A percentile compares a stretch with the other conserved stretches of the same genome.
These are phyloP conservation scores for Chrosomus eos DNA, from an alignment of 2,797 vertebrate genomes.

Conservation along the genomic window DNA sequence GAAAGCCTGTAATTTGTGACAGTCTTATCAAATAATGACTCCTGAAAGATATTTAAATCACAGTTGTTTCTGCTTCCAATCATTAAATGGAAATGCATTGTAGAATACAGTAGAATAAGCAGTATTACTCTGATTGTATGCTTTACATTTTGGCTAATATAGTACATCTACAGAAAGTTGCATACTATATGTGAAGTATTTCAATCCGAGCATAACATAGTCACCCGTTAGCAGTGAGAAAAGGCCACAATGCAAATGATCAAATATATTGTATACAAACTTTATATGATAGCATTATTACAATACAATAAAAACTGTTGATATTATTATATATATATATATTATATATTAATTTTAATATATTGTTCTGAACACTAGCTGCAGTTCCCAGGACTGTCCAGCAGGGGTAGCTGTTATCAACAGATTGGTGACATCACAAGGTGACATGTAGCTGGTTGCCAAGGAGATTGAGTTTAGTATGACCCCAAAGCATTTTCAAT, in stretches of 20 bases:
- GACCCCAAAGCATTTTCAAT: conserved; percentile 63
- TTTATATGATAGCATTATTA: neutral
- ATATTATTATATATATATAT: neutral
- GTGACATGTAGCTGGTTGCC: conserved; percentile 73
- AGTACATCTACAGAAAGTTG: neutral
- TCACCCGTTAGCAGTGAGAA: neutral
- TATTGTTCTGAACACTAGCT: neutral
- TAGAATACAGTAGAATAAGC: neutral
- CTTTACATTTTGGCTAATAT: neutral
- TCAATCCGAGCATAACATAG: neutral
- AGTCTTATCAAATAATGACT: neutral
- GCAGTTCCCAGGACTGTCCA: conserved; percentile 47
- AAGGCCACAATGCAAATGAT: neutral
- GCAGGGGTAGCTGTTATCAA: conserved; percentile 50
- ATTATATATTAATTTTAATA: neutral
- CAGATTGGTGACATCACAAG: conserved; percentile 61
- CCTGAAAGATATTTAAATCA: neutral
- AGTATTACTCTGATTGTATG: neutral
- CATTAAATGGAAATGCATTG: neutral
- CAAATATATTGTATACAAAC: neutral
- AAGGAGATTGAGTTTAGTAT: conserved; percentile 69
- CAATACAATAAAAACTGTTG: neutral
- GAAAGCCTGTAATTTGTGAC: neutral
- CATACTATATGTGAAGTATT: neutral
- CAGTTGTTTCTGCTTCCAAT: neutral